A percentile compares a stretch with the other conserved stretches of the same genome.
Conservation (phyloP, 2,797 vertebrate genomes). For the Spinus pinus region DNA sequence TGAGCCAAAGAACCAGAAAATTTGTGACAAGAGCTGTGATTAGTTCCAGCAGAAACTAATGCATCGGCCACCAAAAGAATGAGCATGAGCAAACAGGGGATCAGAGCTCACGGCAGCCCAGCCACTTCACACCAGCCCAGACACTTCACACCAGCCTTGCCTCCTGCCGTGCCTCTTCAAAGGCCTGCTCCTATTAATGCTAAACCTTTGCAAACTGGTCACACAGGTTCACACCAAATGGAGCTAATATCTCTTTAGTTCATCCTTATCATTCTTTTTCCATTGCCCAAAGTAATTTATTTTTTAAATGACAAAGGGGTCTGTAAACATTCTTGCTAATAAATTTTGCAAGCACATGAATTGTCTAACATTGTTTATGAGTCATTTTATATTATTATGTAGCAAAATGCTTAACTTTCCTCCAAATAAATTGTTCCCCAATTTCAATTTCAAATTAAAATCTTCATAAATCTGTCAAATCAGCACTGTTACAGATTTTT, state of each 20-base stretch:
- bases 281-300: background rate
- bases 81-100: accelerated
- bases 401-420: background rate
- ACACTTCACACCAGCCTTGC: background rate
- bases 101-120: accelerated
- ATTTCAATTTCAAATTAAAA: background rate
- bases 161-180: background rate
- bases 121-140: background rate
- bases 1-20: background rate
- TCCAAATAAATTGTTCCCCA: background rate
- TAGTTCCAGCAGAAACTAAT: background rate
- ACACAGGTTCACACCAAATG: background rate
- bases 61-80: accelerated
- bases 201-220: background rate
- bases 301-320: background rate
- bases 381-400: background rate
- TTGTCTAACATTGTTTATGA: background rate
- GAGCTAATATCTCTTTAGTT: background rate
- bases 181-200: background rate
- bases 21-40: background rate
- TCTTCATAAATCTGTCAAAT: background rate
- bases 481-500: background rate
- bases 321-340: background rate
- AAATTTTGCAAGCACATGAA: background rate
- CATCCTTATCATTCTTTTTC: background rate